Conservation (phyloP, 2,797 vertebrate species). For the Ptychadena robeensis region DNA sequence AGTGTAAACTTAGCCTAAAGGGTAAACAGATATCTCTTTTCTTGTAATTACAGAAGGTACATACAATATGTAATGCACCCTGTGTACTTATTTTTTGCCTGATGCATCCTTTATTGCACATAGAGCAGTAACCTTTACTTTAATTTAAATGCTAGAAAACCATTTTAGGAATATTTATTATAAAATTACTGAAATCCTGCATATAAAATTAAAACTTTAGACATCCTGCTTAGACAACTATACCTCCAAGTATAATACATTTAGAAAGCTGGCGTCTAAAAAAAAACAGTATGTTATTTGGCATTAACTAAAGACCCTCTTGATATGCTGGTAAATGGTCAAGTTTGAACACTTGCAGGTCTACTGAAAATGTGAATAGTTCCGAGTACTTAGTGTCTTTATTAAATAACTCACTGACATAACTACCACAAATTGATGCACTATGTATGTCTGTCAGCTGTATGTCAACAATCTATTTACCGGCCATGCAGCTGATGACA, state of each 20-base stretch:
- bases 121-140: not conserved
- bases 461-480: constrained; percentile 26
- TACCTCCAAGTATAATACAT: not conserved
- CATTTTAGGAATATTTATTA: not conserved
- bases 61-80: not conserved
- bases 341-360: constrained; percentile 36
- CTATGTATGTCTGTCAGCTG: constrained; percentile 30
- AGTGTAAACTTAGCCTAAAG: too few species aligned
- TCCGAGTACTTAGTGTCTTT: constrained; percentile 38
- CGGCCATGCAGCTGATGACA: constrained; percentile 22
- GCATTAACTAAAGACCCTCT: constrained; percentile 30
- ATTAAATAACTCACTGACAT: constrained; percentile 38
- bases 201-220: constrained; percentile 1
- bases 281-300: constrained; percentile 33
- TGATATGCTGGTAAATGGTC: constrained; percentile 43
- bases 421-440: constrained; percentile 28
- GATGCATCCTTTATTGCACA: not conserved
- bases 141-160: not conserved
- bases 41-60: not conserved
- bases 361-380: constrained; percentile 38
- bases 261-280: constrained; percentile 24
- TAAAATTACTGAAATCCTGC: constrained; percentile 1
- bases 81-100: not conserved
- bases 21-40: not conserved
- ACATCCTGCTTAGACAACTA: not conserved